phyloP scores from a whole-genome alignment of 2,113 vertebrate genomes.

The Percopsis transmontana region DNA sequence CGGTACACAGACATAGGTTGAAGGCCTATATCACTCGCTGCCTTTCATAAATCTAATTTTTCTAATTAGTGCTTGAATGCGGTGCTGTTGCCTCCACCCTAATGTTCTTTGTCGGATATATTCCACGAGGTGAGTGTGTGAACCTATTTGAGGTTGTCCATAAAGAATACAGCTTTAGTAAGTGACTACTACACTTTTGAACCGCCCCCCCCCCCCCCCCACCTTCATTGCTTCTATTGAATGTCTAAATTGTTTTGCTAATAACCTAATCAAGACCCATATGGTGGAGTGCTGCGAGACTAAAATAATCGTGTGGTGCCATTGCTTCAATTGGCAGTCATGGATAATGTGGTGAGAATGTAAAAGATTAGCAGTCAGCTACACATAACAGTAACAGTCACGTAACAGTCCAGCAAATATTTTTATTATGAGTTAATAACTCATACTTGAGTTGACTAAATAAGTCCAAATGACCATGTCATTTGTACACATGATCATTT shows the following conservation, averaged over 20 bases:
- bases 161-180: slow-evolving; percentile 68
- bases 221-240: slow-evolving; percentile 15
- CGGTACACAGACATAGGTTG: slow-evolving; percentile 83
- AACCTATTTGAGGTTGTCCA: slow-evolving; percentile 80
- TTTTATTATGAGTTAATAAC: no score
- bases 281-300: slow-evolving; percentile 36
- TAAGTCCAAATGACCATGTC: no score
- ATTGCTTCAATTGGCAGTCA: background rate
- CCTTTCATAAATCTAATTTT: slow-evolving; percentile 98
- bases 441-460: no score
- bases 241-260: slow-evolving; percentile 46
- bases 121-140: slow-evolving; percentile 83
- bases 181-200: slow-evolving; percentile 59
- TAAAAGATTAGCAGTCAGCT: background rate
- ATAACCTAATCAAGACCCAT: slow-evolving; percentile 58
- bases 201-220: slow-evolving; percentile 64
- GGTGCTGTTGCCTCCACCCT: slow-evolving; percentile 72
- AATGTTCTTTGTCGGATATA: slow-evolving; percentile 72
- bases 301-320: slow-evolving; percentile 27
- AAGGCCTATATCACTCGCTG: slow-evolving; percentile 88
- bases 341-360: background rate
- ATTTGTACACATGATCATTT: no score
- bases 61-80: slow-evolving; percentile 93
- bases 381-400: no score
- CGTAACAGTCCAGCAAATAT: no score